Evolutionary conservation across 2,113 vertebrate species (phyloP), one percentile per base, ranked within the genome.

Genomic region (Ctenomys sociabilis): DNA sequence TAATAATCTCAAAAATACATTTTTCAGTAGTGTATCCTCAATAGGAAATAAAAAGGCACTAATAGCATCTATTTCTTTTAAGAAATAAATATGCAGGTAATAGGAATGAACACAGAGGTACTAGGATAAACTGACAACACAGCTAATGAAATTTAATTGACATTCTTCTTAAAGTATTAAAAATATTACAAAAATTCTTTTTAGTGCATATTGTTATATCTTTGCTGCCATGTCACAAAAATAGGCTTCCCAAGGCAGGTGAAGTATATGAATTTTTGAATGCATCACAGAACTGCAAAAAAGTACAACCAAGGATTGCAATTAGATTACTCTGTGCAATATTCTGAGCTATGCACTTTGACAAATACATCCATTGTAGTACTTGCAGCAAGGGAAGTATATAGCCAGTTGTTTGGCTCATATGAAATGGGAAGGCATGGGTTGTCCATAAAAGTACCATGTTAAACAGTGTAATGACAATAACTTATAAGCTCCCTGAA

Each of bases 151-250:
- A 98, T 98, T 98, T 98, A 98, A 98, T 98, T 99, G 98, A 98
- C 98, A 99, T 98, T 98, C 98, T 98, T 97, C 97, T 92, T 85
- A 97, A 97, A 97, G 88, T 52, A 92, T 97, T 97, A 98, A 98
- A 98, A 98, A 98, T 98, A 98, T 98, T 99, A 98, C 97, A 98
- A 98, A 99, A 99, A 99, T 98, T 99, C 98, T 98, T 98, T 98
- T 98, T 98, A 98, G 98, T 99, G 99, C 99, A 99, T 99, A 99
- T 99, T 99, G 98, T 98, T 98, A 88, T 94, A 98, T 84, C 97
- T 93, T 98, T 98, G 98, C 98, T 98, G 98, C 98, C 98, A 98
- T 98, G 98, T 98, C 98, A 98, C 98, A 98, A 98, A 98, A 98
- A 98, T 96, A 98, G 98, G 97, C 98, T 98, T 98, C 99, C 99